Conservation (phyloP, 2,797 vertebrate species). For the Takifugu rubripes region DNA sequence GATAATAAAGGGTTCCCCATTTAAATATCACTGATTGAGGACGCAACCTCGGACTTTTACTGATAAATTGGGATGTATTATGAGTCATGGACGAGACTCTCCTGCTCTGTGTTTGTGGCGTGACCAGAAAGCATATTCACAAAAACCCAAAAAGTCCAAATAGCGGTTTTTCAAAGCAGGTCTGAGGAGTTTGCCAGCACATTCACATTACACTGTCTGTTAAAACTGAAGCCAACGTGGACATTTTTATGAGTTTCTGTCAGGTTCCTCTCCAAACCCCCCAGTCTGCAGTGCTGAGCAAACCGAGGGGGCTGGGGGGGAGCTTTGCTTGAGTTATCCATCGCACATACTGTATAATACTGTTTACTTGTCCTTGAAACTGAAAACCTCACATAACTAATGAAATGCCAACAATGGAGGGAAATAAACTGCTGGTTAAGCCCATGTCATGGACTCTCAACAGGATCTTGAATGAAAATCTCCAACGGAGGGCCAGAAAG, state of each 20-base stretch:
- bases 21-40: conserved; percentile 39
- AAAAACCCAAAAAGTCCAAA: background rate
- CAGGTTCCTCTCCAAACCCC: conserved; percentile 13
- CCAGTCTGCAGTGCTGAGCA: conserved; percentile 10
- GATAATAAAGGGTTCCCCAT: conserved; percentile 27
- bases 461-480: conserved; percentile 41
- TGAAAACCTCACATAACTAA: conserved; percentile 31
- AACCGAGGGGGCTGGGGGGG: background rate
- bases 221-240: conserved; percentile 7
- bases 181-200: background rate
- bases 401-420: conserved; percentile 49
- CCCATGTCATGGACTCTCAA: conserved; percentile 34
- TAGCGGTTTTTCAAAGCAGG: conserved; percentile 7
- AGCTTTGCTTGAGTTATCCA: conserved; percentile 26
- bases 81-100: conserved; percentile 27
- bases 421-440: conserved; percentile 41
- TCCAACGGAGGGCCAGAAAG: conserved; percentile 23
- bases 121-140: conserved; percentile 10
- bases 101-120: background rate
- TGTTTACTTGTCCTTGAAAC: conserved; percentile 42
- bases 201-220: conserved; percentile 1
- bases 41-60: conserved; percentile 36
- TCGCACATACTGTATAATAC: conserved; percentile 21
- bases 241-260: conserved; percentile 9
- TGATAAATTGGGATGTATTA: conserved; percentile 32